phyloP scores from a whole-genome alignment of 2,113 vertebrate species.

The Prolemur simus region DNA sequence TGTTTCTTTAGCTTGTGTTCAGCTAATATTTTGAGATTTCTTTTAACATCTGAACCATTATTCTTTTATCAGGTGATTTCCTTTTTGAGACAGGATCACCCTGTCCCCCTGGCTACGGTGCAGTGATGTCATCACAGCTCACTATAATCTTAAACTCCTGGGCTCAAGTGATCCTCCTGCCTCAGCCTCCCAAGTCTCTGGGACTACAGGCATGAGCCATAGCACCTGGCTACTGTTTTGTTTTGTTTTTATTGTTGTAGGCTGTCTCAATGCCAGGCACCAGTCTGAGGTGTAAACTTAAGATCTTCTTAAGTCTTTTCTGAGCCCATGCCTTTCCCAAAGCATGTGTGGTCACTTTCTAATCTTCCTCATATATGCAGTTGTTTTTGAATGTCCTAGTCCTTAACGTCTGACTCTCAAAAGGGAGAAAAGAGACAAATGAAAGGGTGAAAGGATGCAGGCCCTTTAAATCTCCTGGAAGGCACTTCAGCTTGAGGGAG shows the following conservation, averaged over 20 bases:
- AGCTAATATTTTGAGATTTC: background rate
- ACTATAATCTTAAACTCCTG: no score
- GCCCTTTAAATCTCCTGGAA: background rate
- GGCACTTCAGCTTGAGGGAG: background rate
- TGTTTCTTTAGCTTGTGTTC: background rate
- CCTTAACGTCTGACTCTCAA: background rate
- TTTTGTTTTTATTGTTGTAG: background rate
- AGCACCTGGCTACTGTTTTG: background rate
- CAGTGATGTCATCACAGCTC: no score
- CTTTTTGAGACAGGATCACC: no score
- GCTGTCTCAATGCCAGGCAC: background rate
- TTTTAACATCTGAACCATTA: background rate
- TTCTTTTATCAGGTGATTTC: no score
- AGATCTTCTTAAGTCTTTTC: background rate
- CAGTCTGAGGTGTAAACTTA: background rate
- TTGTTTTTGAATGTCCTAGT: background rate
- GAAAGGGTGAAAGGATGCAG: background rate
- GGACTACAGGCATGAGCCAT: no score
- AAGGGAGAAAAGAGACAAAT: background rate
- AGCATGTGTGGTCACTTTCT: background rate
- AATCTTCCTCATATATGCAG: background rate
- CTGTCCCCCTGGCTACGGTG: no score
- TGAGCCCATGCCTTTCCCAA: background rate
- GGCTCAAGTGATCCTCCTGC: no score
- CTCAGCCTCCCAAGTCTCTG: no score